These are phyloP conservation scores for Troides helena DNA, from an alignment of 2,888 invertebrate species.

Conservation along the genomic window DNA sequence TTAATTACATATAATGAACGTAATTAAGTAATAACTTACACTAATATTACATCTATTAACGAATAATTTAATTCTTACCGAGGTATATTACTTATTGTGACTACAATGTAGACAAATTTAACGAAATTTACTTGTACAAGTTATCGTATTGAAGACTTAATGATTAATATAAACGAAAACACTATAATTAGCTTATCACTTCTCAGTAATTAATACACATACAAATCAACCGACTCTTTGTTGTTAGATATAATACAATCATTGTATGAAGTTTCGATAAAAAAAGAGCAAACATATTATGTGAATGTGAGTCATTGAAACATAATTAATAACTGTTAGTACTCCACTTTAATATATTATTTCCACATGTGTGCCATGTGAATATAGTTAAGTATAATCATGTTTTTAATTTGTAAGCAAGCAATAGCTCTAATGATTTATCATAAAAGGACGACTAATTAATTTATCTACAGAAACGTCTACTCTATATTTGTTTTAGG, in stretches of 20 bases:
- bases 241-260: conserved; percentile 36
- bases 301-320: conserved; percentile 15
- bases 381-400: conserved; percentile 1
- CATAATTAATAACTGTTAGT: conserved; percentile 17
- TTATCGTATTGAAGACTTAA: neutral
- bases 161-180: neutral
- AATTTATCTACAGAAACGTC: neutral
- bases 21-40: neutral
- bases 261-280: conserved; percentile 21
- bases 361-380: conserved; percentile 16
- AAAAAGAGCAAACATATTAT: conserved; percentile 3
- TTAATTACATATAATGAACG: neutral
- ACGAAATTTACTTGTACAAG: neutral
- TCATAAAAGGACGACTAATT: neutral
- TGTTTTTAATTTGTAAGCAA: neutral
- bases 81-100: no score
- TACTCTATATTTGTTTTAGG: neutral
- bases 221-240: conserved; percentile 12
- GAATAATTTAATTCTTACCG: no score
- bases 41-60: neutral
- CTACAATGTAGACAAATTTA: neutral
- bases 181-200: conserved; percentile 36
- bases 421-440: neutral
- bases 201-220: conserved; percentile 34
- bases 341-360: conserved; percentile 23